Conservation (phyloP, 2,888 invertebrate genomes). For the Fragum fragum region DNA sequence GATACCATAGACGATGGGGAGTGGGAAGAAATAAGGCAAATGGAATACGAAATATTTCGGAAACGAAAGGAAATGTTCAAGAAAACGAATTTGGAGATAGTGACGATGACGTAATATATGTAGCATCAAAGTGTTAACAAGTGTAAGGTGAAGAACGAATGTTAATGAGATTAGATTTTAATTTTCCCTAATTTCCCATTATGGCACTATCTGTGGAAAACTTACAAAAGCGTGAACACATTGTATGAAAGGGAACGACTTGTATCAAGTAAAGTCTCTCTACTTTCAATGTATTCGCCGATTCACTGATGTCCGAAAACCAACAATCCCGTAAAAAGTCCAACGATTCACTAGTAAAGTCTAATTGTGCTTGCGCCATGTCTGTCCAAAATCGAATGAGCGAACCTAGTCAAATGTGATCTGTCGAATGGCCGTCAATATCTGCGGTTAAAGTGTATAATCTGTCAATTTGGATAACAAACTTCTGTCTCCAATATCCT, state of each 20-base stretch:
- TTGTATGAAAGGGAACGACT: too few species aligned
- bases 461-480: background rate
- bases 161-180: too few species aligned
- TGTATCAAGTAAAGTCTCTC: too few species aligned
- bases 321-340: slow-evolving; percentile 22
- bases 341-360: slow-evolving; percentile 16
- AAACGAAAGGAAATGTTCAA: too few species aligned
- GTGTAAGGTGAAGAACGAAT: too few species aligned
- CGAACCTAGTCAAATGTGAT: background rate
- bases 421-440: background rate
- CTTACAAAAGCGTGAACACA: too few species aligned
- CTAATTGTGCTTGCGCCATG: slow-evolving; percentile 42
- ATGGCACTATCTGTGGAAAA: too few species aligned
- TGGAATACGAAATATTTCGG: background rate
- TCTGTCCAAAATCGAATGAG: background rate
- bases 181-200: too few species aligned
- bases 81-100: background rate
- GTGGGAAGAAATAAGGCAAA: background rate
- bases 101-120: slow-evolving; percentile 1
- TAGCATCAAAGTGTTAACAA: background rate
- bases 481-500: background rate
- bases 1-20: slow-evolving; percentile 4
- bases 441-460: background rate
- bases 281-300: background rate
- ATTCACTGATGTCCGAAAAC: slow-evolving; percentile 25